Percentiles rank a stretch among this genome's conserved stretches.
Conservation (phyloP, 2,888 invertebrate genomes). For the Volucella inflata region DNA sequence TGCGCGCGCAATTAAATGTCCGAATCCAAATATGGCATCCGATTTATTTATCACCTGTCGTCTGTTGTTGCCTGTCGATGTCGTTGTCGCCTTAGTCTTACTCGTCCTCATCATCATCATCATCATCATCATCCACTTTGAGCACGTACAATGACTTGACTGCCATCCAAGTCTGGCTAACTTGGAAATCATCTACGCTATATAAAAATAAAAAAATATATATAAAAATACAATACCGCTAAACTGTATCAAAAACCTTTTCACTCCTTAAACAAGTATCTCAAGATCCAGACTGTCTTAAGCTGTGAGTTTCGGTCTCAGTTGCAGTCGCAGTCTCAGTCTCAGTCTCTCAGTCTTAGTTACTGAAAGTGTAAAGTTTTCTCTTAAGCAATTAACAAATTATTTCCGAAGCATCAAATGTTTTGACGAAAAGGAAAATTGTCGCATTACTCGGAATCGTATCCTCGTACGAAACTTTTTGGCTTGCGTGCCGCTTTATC, state of each 20-base stretch:
- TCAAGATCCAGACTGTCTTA: no score
- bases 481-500: slow-evolving; percentile 11
- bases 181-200: slow-evolving; percentile 61
- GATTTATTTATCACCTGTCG: slow-evolving; percentile 82
- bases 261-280: background rate
- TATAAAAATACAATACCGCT: slow-evolving; percentile 54
- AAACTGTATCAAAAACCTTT: slow-evolving; percentile 74
- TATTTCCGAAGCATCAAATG: slow-evolving; percentile 64
- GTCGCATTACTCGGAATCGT: slow-evolving; percentile 26
- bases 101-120: slow-evolving; percentile 56
- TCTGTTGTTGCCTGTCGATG: slow-evolving; percentile 74
- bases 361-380: slow-evolving; percentile 63
- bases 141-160: slow-evolving; percentile 65
- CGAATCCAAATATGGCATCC: slow-evolving; percentile 77
- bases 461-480: background rate
- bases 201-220: no score
- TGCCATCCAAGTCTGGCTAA: slow-evolving; percentile 63
- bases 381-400: slow-evolving; percentile 73
- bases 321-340: slow-evolving; percentile 7
- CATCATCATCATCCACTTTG: slow-evolving; percentile 53
- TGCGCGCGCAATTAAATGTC: slow-evolving; percentile 76
- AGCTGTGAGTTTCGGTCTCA: no score
- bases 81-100: slow-evolving; percentile 68
- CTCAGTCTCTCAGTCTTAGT: slow-evolving; percentile 7
- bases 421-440: slow-evolving; percentile 38